Base-by-base conservation (phyloP, 2,113 vertebrate genomes). In the Trogon melanurus region DNA sequence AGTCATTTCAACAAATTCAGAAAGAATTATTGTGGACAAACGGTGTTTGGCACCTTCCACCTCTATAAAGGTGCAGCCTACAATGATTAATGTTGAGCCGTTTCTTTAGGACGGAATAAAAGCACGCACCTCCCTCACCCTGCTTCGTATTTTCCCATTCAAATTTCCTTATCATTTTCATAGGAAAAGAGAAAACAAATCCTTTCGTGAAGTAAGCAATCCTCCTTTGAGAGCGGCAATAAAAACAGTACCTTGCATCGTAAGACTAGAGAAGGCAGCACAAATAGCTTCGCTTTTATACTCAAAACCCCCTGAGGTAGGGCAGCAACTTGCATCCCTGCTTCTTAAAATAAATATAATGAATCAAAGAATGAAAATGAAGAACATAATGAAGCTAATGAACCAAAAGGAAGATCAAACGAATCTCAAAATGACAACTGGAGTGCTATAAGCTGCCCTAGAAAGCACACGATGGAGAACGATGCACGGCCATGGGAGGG, bases 141-240 rank as follows among this genome's bases (percentile, higher is more conserved):
- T 66, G 47, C 60, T 91, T 86, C 26, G 0, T 16, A 47, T 65
- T 81, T 88, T 45, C 60, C 69, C 51, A 53, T 65, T 75, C 66
- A 79, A 22, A 89, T 76, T 79, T 51, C 71, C 62, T 73, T 44
- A 32, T 53, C 85, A 53, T 75, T 90, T 85, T 73, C 19, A 25
- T 67, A 88, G 9, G 34, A 62, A 67, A 85, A 47, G 47, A 82
- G 18, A 89, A 72, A 8, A 53, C 13, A 85, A 82, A 79, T 72
- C 36, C 62, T 94, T 85, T 54, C 38, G 44, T 38, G 57, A 65
- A 82, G 45, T 47, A 61, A 93, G 78, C 79, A 88, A 74, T 73
- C 76, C 71, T 93, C 89, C 70, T 93, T 79, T 44, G 87, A 85
- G 93, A 95, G 87, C 81, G 76, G 85, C 83, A 92, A 79, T 61